phyloP scores from a whole-genome alignment of 2,113 vertebrate species.

The Lophotis ruficrista region DNA sequence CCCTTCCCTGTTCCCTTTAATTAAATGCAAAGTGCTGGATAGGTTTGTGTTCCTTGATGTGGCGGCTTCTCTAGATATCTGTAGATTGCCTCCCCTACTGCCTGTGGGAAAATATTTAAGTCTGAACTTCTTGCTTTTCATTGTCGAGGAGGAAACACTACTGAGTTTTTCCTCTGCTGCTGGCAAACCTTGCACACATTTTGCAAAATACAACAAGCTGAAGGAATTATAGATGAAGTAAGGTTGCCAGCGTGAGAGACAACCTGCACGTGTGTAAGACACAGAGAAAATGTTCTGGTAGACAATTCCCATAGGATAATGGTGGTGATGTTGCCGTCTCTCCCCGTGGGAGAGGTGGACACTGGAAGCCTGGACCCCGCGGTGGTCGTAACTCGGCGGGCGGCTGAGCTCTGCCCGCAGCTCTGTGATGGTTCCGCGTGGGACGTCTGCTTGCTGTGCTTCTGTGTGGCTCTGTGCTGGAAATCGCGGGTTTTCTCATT shows the following conservation, averaged over 20 bases:
- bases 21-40: neutral
- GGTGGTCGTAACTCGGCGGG: rapidly evolving
- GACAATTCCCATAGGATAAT: neutral
- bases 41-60: neutral
- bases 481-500: neutral
- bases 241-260: neutral
- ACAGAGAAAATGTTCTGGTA: neutral
- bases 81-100: neutral
- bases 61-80: neutral
- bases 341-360: rapidly evolving
- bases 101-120: neutral
- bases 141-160: neutral
- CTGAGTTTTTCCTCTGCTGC: neutral
- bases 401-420: neutral
- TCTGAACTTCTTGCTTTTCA: neutral
- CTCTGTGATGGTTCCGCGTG: rapidly evolving
- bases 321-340: neutral
- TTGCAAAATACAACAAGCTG: neutral
- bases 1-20: neutral
- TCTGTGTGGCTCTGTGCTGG: neutral
- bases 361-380: neutral
- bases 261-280: rapidly evolving
- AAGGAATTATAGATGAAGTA: neutral
- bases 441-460: neutral
- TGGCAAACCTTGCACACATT: rapidly evolving